phyloP scores from a whole-genome alignment of 1,140 invertebrate genomes.

The Bilobella aurantiaca region DNA sequence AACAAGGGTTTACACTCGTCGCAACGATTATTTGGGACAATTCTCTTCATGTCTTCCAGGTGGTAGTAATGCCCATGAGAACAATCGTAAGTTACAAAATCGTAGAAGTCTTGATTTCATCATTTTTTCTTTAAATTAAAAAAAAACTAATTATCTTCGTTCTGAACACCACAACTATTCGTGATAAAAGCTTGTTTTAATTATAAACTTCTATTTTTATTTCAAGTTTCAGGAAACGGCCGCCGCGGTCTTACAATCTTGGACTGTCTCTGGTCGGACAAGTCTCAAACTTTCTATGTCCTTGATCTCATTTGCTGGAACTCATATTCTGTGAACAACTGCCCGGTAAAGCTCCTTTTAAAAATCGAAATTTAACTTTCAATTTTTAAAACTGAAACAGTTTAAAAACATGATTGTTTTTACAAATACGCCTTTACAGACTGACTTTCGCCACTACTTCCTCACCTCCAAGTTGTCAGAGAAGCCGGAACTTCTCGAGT shows the following conservation, averaged over 20 bases:
- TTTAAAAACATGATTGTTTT: too few relatives aligned
- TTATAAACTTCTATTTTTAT: neutral
- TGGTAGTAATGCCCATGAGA: conserved; percentile 43
- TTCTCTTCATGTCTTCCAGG: conserved; percentile 65
- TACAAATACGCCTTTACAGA: conserved; percentile 45
- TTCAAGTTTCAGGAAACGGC: neutral
- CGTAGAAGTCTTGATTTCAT: too few relatives aligned
- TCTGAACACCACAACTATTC: too few relatives aligned
- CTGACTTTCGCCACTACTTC: conserved; percentile 68
- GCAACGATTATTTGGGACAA: conserved; percentile 49
- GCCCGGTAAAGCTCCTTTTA: conserved; percentile 53
- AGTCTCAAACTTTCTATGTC: conserved; percentile 56
- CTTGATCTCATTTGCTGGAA: conserved; percentile 77
- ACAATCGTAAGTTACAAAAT: neutral
- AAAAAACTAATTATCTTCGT: too few relatives aligned
- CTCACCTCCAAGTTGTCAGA: conserved; percentile 56
- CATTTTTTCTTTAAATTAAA: neutral
- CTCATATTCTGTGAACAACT: conserved; percentile 58
- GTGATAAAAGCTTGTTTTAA: too few relatives aligned
- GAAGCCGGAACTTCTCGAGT: conserved; percentile 40
- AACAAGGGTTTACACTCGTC: conserved; percentile 61
- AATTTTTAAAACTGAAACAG: too few relatives aligned
- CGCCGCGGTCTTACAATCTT: conserved; percentile 49
- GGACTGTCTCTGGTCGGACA: conserved; percentile 65
- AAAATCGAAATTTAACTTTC: neutral